phyloP scores from a whole-genome alignment of 1,140 invertebrate genomes.

The Caenorhabditis briggsae region DNA sequence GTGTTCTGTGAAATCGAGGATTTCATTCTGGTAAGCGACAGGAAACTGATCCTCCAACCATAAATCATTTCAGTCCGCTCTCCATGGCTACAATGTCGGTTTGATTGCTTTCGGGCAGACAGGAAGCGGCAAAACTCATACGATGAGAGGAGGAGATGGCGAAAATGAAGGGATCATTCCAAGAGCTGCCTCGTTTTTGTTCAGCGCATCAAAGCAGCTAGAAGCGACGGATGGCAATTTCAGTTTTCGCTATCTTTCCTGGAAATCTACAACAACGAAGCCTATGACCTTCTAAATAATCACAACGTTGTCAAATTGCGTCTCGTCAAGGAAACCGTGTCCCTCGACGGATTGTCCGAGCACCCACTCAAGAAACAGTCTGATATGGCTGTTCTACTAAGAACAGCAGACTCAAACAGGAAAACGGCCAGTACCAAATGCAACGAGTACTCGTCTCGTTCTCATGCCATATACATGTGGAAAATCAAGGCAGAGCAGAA shows the following conservation, averaged over 20 bases:
- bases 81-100: slow-evolving; percentile 92
- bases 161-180: slow-evolving; percentile 84
- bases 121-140: slow-evolving; percentile 91
- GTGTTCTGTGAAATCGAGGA: slow-evolving; percentile 64
- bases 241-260: slow-evolving; percentile 65
- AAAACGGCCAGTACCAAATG: slow-evolving; percentile 92
- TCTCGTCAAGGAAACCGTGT: neutral
- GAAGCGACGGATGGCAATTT: slow-evolving; percentile 81
- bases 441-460: slow-evolving; percentile 90
- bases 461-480: slow-evolving; percentile 92
- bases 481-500: slow-evolving; percentile 82
- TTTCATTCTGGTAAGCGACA: slow-evolving; percentile 58
- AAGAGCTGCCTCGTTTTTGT: slow-evolving; percentile 85
- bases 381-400: slow-evolving; percentile 85
- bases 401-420: slow-evolving; percentile 85
- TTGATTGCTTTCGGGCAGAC: slow-evolving; percentile 94
- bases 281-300: slow-evolving; percentile 62
- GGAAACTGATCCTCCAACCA: neutral
- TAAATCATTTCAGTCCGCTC: slow-evolving; percentile 78
- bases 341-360: neutral
- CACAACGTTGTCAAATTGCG: slow-evolving; percentile 48
- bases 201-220: slow-evolving; percentile 82
- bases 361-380: neutral
- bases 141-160: slow-evolving; percentile 85
- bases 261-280: slow-evolving; percentile 68